A percentile compares a stretch with the other conserved stretches of the same genome.
Evolutionary conservation across 1,140 invertebrate species (phyloP).

Genomic region (Pseudomyrmex cubaensis): DNA sequence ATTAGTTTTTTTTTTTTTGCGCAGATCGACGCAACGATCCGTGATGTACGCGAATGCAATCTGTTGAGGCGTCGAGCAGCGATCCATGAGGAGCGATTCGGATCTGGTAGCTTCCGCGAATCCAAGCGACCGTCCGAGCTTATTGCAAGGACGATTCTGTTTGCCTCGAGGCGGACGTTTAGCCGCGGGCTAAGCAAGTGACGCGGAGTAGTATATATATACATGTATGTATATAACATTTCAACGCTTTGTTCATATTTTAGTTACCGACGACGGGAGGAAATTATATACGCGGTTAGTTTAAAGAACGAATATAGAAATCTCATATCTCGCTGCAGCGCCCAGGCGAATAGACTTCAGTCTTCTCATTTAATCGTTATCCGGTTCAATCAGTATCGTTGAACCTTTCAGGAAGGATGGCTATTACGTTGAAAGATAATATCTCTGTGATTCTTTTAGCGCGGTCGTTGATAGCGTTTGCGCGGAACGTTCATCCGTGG

Average conservation of each 20-base stretch:
- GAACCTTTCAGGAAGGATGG: conserved; percentile 41
- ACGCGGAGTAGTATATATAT: background rate
- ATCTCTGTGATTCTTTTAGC: conserved; percentile 45
- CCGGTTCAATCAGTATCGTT: conserved; percentile 32
- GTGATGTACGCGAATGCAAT: conserved; percentile 64
- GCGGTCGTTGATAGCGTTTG: background rate
- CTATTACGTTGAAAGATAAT: conserved; percentile 38
- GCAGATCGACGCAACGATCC: conserved; percentile 69
- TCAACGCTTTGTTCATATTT: background rate
- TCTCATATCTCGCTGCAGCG: background rate
- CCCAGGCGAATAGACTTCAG: background rate
- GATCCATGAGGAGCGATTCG: conserved; percentile 54
- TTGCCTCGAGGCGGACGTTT: background rate
- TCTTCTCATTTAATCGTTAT: conserved; percentile 37
- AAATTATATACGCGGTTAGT: background rate
- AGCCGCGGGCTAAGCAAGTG: too few relatives aligned
- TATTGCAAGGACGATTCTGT: background rate
- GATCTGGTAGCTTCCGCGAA: conserved; percentile 46
- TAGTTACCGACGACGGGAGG: background rate
- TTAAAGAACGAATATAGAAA: conserved; percentile 19
- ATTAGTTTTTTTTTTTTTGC: conserved; percentile 19
- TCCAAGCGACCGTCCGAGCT: conserved; percentile 37
- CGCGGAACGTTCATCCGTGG: background rate
- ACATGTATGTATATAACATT: background rate
- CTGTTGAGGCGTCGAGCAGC: conserved; percentile 67